phyloP scores from a whole-genome alignment of 2,888 invertebrate genomes.

The Unio delphinus region DNA sequence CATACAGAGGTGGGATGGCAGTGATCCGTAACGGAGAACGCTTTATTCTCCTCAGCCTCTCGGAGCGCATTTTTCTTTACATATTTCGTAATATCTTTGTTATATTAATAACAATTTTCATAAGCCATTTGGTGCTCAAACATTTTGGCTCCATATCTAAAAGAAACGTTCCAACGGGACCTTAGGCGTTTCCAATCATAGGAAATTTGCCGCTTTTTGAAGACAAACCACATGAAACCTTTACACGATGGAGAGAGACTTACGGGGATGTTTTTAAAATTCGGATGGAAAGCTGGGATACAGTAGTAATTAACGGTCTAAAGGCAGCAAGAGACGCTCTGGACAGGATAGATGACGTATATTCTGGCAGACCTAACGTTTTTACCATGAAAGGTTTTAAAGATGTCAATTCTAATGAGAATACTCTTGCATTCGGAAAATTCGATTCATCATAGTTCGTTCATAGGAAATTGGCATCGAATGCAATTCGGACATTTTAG shows the following conservation, averaged over 20 bases:
- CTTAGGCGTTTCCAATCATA: conserved; percentile 34
- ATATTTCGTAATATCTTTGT: no score
- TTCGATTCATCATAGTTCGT: conserved; percentile 11
- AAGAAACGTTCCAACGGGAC: conserved; percentile 19
- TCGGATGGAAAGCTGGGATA: conserved; percentile 29
- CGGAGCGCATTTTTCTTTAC: no score
- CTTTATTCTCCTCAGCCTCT: no score
- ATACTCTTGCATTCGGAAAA: conserved; percentile 10
- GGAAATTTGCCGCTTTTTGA: conserved; percentile 40
- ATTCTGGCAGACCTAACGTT: conserved; percentile 30
- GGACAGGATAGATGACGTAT: conserved; percentile 16
- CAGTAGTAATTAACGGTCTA: conserved; percentile 36
- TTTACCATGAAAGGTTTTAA: conserved; percentile 11
- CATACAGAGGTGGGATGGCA: no score
- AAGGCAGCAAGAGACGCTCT: conserved; percentile 21
- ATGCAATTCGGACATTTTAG: conserved; percentile 20
- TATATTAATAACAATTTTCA: no score
- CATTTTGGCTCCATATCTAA: no score
- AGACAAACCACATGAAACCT: conserved; percentile 23
- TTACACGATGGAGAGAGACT: conserved; percentile 19
- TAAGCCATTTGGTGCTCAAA: no score
- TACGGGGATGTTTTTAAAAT: conserved; percentile 40
- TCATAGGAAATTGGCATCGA: conserved; percentile 21
- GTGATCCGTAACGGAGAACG: no score
- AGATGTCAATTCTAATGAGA: conserved; percentile 5